Percentiles rank a stretch among this genome's conserved stretches.
Evolutionary conservation across 2,113 vertebrate genomes (phyloP).

Genomic region (Crotalus viridis): DNA sequence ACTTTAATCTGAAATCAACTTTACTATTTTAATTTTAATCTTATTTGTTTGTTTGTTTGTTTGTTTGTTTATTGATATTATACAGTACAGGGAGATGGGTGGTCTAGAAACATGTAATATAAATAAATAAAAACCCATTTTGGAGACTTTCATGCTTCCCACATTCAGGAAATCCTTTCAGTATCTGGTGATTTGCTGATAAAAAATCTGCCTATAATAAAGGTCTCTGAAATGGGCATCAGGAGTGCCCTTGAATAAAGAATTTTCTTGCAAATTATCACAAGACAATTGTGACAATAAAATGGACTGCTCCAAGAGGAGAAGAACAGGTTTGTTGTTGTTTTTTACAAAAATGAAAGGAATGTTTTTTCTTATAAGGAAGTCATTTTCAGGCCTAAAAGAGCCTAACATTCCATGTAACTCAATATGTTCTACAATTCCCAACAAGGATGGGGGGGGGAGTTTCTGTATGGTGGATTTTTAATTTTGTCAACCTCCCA

Average conservation of each 20-base stretch:
- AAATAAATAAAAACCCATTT: neutral
- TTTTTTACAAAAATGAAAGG: neutral
- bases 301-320: neutral
- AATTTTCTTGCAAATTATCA: neutral
- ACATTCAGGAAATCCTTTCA: neutral
- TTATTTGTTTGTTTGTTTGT: too few relatives aligned
- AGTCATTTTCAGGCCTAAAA: neutral
- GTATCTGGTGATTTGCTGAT: neutral
- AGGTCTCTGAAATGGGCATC: neutral
- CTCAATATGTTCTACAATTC: neutral
- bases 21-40: too few relatives aligned
- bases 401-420: neutral
- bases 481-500: too few relatives aligned
- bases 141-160: neutral
- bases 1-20: too few relatives aligned
- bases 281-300: neutral
- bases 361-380: neutral
- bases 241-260: neutral
- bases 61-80: too few relatives aligned
- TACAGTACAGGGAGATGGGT: too few relatives aligned
- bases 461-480: too few relatives aligned
- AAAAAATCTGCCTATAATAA: neutral
- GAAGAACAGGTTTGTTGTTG: neutral
- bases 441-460: neutral
- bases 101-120: too few relatives aligned